phyloP scores from a whole-genome alignment of 2,797 vertebrate species.

The Phoeniculus purpureus region DNA sequence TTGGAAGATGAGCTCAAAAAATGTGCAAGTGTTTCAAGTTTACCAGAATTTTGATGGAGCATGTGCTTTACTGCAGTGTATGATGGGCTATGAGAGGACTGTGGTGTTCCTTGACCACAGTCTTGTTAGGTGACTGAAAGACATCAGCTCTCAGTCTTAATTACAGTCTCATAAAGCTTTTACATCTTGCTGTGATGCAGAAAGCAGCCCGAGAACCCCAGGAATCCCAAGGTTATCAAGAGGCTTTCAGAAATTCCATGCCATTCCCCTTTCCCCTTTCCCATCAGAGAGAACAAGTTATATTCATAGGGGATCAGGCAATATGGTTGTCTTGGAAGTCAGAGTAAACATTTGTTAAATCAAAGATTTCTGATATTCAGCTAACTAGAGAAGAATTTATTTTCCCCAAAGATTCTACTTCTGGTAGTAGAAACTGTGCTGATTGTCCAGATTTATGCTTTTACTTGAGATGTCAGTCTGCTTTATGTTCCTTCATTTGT shows the following conservation, averaged over 20 bases:
- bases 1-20: background rate
- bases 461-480: background rate
- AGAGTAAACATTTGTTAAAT: background rate
- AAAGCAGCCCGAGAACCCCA: background rate
- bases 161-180: background rate
- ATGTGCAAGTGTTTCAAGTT: background rate
- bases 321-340: background rate
- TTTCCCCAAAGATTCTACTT: background rate
- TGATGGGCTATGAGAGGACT: background rate
- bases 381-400: background rate
- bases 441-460: background rate
- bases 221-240: background rate
- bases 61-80: background rate
- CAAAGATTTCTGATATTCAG: background rate
- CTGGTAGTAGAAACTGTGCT: background rate
- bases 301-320: background rate
- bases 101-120: background rate
- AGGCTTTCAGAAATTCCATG: background rate
- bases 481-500: background rate
- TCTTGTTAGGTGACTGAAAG: background rate
- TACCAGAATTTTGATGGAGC: background rate
- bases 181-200: background rate
- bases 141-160: background rate
- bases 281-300: background rate
- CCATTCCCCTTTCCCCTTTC: background rate